Base-by-base conservation (phyloP, 2,113 vertebrate species). In the Aythya baeri region DNA sequence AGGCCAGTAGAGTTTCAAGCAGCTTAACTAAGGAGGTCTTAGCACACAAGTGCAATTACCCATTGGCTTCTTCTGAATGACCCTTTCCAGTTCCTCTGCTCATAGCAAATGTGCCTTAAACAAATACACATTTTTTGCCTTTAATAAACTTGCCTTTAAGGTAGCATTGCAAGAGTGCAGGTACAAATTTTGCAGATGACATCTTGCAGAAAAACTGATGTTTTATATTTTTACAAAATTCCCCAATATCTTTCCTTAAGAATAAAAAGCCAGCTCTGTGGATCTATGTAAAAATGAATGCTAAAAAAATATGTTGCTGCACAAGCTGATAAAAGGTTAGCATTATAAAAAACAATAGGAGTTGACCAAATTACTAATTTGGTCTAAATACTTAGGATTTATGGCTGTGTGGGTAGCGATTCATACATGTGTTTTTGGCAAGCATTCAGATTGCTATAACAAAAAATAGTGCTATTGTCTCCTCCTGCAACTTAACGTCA, bases 391-490 rank as follows among this genome's bases (percentile, higher is more conserved):
- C 85, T 83, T 59, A 9, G n/a, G 83, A 83, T 91, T 96, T 96
- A 88, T 22, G 93, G 66, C 36, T 89, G 11, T 46, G 73, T 26
- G 23, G 15, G 49, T n/a, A 59, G 16, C 21, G 38, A 96, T 91
- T 93, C 89, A 62, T 13, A 4, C 21, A 88, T 88, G 34, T 52
- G 34, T 17, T 85, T 97, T 91, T 95, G 87, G 86, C 93, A 96
- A 83, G 44, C 55, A 31, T 31, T 91, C 23, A 23, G 22, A 59
- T 9, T 83, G 43, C 72, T 58, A 0, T 55, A 96, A 91, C 41
- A 63, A 93, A 66, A 79, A 84, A 54, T 3, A 17, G 31, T 17
- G 63, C 41, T 26, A 29, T 63, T 91, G 89, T 73, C 70, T 94
- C 59, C 81, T 85, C 75, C 44, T 62, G 52, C 86, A 52, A 70